Evolutionary conservation across 1,140 invertebrate genomes (phyloP).

Genomic region (Caenorhabditis remanei): DNA sequence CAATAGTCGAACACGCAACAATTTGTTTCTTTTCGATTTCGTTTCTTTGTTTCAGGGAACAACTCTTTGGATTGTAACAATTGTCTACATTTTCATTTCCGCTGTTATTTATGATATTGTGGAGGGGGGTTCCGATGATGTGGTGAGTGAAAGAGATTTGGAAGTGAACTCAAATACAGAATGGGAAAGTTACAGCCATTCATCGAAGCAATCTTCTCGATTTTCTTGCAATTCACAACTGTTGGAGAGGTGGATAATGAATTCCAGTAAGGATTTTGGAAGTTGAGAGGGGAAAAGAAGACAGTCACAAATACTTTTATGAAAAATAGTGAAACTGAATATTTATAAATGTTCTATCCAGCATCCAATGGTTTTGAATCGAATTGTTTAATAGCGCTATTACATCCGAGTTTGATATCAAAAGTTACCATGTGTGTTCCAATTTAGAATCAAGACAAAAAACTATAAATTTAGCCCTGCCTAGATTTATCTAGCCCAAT

Average conservation of each 20-base stretch:
- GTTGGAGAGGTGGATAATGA: conserved; percentile 61
- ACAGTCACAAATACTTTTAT: too few species aligned
- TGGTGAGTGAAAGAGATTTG: conserved; percentile 14
- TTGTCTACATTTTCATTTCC: conserved; percentile 56
- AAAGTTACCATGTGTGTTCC: too few species aligned
- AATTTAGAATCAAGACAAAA: too few species aligned
- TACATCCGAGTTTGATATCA: too few species aligned
- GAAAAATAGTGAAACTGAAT: too few species aligned
- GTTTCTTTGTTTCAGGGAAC: conserved; percentile 55
- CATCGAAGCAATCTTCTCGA: conserved; percentile 60
- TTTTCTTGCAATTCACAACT: conserved; percentile 60
- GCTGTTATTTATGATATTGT: conserved; percentile 62
- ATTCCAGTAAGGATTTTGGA: conserved; percentile 54
- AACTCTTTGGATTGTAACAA: conserved; percentile 50
- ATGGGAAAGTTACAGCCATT: conserved; percentile 39
- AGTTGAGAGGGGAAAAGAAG: too few species aligned
- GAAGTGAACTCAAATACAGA: not conserved
- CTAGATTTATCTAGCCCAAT: too few species aligned
- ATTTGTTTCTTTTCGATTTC: not conserved
- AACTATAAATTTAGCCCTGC: too few species aligned
- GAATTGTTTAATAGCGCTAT: too few species aligned
- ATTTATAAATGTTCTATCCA: too few species aligned
- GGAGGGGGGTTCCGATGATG: conserved; percentile 56
- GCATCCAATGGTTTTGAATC: too few species aligned
- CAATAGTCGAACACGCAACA: not conserved